Evolutionary conservation across 2,113 vertebrate species (phyloP), one percentile per base, ranked within the genome.

Genomic region (Embiotoca jacksoni): DNA sequence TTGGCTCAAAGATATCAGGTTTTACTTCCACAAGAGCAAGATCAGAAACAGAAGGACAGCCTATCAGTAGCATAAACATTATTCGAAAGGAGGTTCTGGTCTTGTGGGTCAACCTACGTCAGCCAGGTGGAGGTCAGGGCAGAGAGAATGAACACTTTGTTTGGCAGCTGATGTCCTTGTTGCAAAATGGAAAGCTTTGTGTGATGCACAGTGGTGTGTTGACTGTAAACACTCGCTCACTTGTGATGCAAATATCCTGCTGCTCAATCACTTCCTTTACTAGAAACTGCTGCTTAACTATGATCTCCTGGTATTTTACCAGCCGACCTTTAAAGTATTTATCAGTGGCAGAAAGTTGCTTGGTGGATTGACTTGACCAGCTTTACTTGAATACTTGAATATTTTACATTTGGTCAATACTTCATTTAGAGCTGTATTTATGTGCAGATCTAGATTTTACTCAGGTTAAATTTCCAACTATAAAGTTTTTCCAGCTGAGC

Each of bases 241-340:
- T 9, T 61, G 52, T 75, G 53, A 71, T 76, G 71, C 50, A 84
- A 80, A 60, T 8, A 57, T 15, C 10, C 10, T 71, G 52, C 41
- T 37, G 49, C 50, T 41, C 32, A 73, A 53, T 52, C 2, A 10
- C 54, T 81, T 72, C 23, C 55, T 11, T 37, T 5, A 35, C 32
- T 31, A 44, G n/a, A 10, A 68, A 41, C 37, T 50, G 49, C 75
- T 61, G 37, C 32, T 23, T 7, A 80, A 76, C 31, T 36, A 53
- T 10, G 13, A 7, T 5, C 15, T 30, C 1, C 1, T 23, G 33
- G 36, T 54, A 13, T 58, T 75, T 14, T 44, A 23, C 35, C 8
- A 33, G 9, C 36, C 23, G 23, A 23, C 23, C 23, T 41, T 41
- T 41, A 8, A 41, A 13, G 41, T 44, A 13, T 13, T 11, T 44